Evolutionary conservation across 2,113 vertebrate genomes (phyloP).

Genomic region (Grus americana): DNA sequence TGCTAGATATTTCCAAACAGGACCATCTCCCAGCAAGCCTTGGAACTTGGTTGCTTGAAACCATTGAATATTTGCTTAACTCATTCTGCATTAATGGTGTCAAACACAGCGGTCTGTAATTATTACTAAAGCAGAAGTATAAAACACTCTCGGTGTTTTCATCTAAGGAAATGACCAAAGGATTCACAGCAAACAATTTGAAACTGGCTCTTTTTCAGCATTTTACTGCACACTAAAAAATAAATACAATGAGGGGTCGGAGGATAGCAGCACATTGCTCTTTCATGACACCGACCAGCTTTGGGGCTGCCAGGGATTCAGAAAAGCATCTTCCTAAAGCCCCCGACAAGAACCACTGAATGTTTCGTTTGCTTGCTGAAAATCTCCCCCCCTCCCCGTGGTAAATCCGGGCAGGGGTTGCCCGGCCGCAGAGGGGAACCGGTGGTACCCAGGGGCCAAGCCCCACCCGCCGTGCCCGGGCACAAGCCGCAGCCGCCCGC

Average conservation of each 20-base stretch:
- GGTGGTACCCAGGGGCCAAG: rapidly evolving
- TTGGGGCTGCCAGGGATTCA: rapidly evolving
- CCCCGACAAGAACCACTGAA: rapidly evolving
- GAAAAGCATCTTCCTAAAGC: background rate
- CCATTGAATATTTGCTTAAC: background rate
- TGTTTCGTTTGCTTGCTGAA: rapidly evolving
- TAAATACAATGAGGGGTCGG: rapidly evolving
- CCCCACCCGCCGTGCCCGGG: too few species aligned
- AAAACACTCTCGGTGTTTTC: background rate
- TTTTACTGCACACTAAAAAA: background rate
- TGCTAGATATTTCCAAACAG: background rate
- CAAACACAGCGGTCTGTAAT: background rate
- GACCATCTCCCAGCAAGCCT: background rate
- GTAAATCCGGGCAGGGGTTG: too few species aligned
- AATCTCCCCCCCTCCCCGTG: rapidly evolving
- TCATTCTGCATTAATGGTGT: background rate
- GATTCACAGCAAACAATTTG: too few species aligned
- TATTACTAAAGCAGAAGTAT: background rate
- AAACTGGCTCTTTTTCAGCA: background rate
- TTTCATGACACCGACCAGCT: rapidly evolving
- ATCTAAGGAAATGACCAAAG: background rate
- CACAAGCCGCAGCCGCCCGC: background rate
- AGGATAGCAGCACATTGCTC: background rate
- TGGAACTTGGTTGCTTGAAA: background rate
- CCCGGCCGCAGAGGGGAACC: too few species aligned